Evolutionary conservation across 2,113 vertebrate species (phyloP).

Genomic region (Gopherus flavomarginatus): DNA sequence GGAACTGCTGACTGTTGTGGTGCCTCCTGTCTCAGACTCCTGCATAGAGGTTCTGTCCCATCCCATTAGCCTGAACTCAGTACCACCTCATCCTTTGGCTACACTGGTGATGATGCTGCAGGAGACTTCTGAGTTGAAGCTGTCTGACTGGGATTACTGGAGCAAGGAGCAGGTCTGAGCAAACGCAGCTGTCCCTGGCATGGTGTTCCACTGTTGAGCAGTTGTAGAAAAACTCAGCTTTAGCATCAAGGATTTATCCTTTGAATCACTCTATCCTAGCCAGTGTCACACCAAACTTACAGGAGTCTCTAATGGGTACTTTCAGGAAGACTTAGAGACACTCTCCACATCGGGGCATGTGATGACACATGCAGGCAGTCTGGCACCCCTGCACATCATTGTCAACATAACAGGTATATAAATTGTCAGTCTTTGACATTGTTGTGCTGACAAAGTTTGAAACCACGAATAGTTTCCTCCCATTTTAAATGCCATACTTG

Average conservation of each 20-base stretch:
- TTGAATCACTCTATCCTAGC: too few species aligned
- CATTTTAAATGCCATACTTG: background rate
- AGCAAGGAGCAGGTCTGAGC: too few species aligned
- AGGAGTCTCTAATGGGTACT: too few species aligned
- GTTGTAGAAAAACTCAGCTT: too few species aligned
- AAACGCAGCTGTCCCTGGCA: too few species aligned
- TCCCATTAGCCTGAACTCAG: background rate
- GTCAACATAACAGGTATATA: background rate
- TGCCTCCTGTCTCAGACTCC: background rate
- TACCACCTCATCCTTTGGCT: background rate
- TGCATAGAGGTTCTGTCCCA: background rate
- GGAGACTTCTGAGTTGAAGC: background rate
- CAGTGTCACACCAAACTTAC: too few species aligned
- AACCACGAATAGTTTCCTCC: background rate
- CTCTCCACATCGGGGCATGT: background rate
- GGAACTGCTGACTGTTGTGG: background rate
- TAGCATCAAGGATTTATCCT: too few species aligned
- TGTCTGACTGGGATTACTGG: background rate
- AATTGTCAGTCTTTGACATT: background rate
- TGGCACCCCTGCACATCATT: background rate
- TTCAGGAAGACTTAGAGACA: too few species aligned
- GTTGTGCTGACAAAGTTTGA: too few species aligned
- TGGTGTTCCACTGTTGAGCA: too few species aligned
- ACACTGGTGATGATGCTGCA: background rate
- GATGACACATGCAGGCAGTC: background rate